Evolutionary conservation across 2,888 invertebrate species (phyloP).

Genomic region (Eurois occulta): DNA sequence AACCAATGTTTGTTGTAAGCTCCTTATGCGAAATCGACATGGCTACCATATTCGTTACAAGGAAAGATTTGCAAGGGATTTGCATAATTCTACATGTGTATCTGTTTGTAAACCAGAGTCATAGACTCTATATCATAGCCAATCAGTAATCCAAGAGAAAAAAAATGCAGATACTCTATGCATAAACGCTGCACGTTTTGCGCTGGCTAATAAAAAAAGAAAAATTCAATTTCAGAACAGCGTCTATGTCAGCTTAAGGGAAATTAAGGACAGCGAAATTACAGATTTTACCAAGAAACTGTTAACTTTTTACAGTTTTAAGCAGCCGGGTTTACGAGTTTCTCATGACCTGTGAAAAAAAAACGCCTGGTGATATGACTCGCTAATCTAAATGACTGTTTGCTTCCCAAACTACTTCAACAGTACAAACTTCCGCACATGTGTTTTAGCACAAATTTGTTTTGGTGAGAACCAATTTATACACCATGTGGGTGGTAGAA

Average conservation of each 20-base stretch:
- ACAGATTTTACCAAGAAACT: slow-evolving; percentile 54
- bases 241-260: slow-evolving; percentile 44
- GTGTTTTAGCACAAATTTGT: slow-evolving; percentile 72
- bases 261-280: slow-evolving; percentile 54
- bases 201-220: slow-evolving; percentile 39
- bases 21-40: slow-evolving; percentile 66
- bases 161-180: slow-evolving; percentile 32
- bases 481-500: slow-evolving; percentile 83
- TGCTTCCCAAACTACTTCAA: slow-evolving; percentile 17
- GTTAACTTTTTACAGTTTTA: slow-evolving; percentile 47
- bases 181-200: slow-evolving; percentile 10
- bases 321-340: slow-evolving; percentile 34
- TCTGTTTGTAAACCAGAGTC: slow-evolving; percentile 61
- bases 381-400: slow-evolving; percentile 25
- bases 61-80: slow-evolving; percentile 76
- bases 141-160: slow-evolving; percentile 46
- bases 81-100: slow-evolving; percentile 80
- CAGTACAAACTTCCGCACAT: slow-evolving; percentile 66
- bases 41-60: slow-evolving; percentile 70
- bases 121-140: slow-evolving; percentile 47
- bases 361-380: slow-evolving; percentile 15
- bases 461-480: slow-evolving; percentile 77
- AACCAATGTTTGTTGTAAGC: slow-evolving; percentile 66
- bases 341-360: slow-evolving; percentile 19
- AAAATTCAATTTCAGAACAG: slow-evolving; percentile 39